Base-by-base conservation (phyloP, 2,797 vertebrate genomes). In the Lagodon rhomboides region DNA sequence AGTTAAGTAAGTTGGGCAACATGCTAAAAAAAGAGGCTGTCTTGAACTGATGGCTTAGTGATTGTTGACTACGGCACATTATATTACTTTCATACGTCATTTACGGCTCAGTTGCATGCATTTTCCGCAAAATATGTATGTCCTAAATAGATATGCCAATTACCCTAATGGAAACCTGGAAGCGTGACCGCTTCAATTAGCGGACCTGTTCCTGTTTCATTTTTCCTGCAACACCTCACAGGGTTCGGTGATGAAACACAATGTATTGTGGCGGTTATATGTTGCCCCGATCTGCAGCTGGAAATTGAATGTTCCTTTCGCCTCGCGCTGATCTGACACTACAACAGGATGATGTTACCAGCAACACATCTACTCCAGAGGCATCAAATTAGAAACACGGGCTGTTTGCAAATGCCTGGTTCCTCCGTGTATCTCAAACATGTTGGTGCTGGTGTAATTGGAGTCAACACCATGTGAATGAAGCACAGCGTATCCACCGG, bases 61-160 rank as follows among this genome's bases (percentile, higher is more conserved):
- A 80, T 71, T 64, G 74, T 82, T 77, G 47, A 59, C 72, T 66
- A 16, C 44, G 66, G 55, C 67, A 73, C 53, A 13, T 82, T 87
- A 68, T 67, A 85, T 81, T 89, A 80, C 82, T 84, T 90, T 88
- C 87, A 84, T 89, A 87, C 23, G 83, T 91, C 86, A 88, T 93
- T 92, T 91, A 88, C 43, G 75, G 91, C 91, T 91, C 89, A 92
- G 89, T 88, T 88, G 85, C 89, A 89, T 79, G 85, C 82, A 79
- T 92, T 90, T 90, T 82, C 71, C 55, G 79, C 87, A 64, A 88
- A 94, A 91, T 86, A 91, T 92, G 89, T 91, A 92, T 80, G 90
- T 90, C 87, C 92, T 87, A 91, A 94, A 93, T 85, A 92, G 92
- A 94, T 92, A 93, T 93, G 90, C 84, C 92, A 94, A 94, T 94